Base-by-base conservation (phyloP, 1,140 invertebrate species). In the Conus betulinus region DNA sequence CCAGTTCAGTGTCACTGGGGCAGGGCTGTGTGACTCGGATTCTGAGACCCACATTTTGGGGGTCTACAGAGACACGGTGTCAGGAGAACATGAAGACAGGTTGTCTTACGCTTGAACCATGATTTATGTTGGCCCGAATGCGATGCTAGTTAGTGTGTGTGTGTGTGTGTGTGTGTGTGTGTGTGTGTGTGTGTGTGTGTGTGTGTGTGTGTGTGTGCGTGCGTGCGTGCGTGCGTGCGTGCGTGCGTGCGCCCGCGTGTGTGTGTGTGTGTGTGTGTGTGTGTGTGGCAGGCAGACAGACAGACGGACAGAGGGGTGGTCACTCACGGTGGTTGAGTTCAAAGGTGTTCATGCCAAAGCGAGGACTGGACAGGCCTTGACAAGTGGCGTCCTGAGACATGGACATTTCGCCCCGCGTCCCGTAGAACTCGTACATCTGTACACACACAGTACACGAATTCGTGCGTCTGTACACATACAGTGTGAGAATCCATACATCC, bases 371-470 rank as follows among this genome's bases (percentile, higher is more conserved):
- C 20, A 92, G 87, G 25, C 92, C 92, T 78, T 91, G 91, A 78
- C 92, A 93, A 3, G 91, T 90, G 23, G 91, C 91, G 87, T 93
- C 92, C 7, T 90, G 90, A n/a, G 92, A 91, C 91, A 93, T 93
- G 20, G 91, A 91, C 91, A 93, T 91, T 5, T 90, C 89, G 20
- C 91, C 91, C 15, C 78, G 63, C 27, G 87, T 89, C 8, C 90
- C 90, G 76, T 90, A 92, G n/a, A 92, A 86, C 52, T 63, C 89
- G 84, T 91, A 91, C 90, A 92, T 93, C 92, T 93, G 87, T 55
- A 63, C 85, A 89, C 76, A 39, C 20, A 67, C 88, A 87, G 39
- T 1, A 8, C 78, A 81, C 11, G 23, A 53, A 7, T 60, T 11
- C 15, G 55, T 55, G 11, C n/a, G 17, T 63, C 23, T 60, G 23